These are phyloP conservation scores for Coptodon rendalli DNA, from an alignment of 2,113 vertebrate species.

Conservation along the genomic window DNA sequence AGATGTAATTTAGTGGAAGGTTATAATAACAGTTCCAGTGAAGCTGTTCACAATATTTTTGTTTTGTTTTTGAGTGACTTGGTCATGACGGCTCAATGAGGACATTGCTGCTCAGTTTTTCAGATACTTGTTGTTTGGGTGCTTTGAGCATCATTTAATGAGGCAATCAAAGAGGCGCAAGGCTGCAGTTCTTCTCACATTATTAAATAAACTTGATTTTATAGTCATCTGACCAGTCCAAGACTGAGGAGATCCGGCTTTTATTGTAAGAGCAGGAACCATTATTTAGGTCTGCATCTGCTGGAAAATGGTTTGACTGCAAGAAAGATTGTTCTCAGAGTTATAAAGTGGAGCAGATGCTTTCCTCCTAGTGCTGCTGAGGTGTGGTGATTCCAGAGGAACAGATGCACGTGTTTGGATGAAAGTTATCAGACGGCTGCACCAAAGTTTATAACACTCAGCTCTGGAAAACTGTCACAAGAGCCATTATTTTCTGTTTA, in stretches of 20 bases:
- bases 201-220: background rate
- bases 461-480: background rate
- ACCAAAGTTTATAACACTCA: background rate
- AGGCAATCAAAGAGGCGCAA: fast-evolving
- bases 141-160: background rate
- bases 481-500: background rate
- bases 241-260: background rate
- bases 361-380: background rate
- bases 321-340: fast-evolving
- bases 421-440: background rate
- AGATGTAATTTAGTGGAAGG: background rate
- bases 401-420: background rate
- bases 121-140: background rate
- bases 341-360: background rate
- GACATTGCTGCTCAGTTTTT: background rate
- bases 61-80: background rate
- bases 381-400: background rate
- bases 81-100: fast-evolving
- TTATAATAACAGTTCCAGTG: background rate
- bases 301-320: background rate
- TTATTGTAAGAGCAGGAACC: fast-evolving
- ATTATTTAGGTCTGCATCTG: background rate
- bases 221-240: background rate
- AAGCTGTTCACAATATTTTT: background rate
- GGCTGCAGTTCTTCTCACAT: fast-evolving